These are phyloP conservation scores for Alexandromys fortis DNA, from an alignment of 2,113 vertebrate species.

Conservation along the genomic window DNA sequence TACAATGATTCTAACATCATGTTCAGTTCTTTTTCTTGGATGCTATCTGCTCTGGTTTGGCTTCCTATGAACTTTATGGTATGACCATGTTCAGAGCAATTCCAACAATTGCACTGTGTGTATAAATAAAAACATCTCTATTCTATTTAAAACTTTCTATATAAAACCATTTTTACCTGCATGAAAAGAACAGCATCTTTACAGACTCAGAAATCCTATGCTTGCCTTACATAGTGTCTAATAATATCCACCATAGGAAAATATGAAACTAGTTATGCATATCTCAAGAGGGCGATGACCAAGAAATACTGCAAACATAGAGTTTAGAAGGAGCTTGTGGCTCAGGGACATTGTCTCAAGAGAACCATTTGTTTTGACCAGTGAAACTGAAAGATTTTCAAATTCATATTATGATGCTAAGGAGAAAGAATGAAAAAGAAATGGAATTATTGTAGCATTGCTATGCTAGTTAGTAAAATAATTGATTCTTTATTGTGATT, in stretches of 20 bases:
- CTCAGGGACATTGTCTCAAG: constrained; percentile 46
- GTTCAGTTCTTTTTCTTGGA: not conserved
- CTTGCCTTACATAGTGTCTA: not conserved
- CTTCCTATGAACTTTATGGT: not conserved
- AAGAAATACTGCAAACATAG: constrained; percentile 6
- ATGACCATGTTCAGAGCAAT: not conserved
- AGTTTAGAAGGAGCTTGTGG: not conserved
- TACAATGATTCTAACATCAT: not conserved
- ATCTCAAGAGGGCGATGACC: not conserved
- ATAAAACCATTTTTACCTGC: constrained; percentile 37
- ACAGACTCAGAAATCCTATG: not conserved
- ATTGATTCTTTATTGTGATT: not conserved
- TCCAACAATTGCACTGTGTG: not conserved
- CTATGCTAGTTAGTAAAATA: not conserved
- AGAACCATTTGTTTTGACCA: constrained; percentile 43
- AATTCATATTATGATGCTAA: constrained; percentile 16
- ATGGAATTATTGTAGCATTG: not conserved
- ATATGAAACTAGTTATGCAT: not conserved
- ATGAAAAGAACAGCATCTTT: not conserved
- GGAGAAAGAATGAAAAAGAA: not conserved
- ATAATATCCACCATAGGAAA: not conserved
- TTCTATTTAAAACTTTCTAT: not conserved
- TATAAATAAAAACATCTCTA: not conserved
- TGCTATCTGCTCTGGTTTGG: not conserved
- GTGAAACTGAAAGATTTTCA: not conserved